Conservation (phyloP, 2,113 vertebrate genomes). For the Paraplagusia blochii region DNA sequence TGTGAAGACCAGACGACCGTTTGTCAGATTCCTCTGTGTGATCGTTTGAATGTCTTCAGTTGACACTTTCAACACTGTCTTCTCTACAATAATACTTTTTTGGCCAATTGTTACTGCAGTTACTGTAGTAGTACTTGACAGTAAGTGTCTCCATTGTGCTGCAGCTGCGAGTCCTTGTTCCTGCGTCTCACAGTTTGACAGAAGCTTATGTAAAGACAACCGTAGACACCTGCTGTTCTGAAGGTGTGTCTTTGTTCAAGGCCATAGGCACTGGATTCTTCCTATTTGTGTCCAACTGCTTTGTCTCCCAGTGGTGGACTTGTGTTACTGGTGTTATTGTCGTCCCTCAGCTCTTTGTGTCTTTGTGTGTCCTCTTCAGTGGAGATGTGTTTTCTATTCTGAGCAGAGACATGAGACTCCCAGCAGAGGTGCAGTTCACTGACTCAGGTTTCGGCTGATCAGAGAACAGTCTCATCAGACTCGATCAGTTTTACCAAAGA, state of each 20-base stretch:
- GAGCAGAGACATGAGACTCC: conserved; percentile 50
- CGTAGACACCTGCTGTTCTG: conserved; percentile 53
- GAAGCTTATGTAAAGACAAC: conserved; percentile 63
- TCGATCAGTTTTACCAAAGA: conserved; percentile 40
- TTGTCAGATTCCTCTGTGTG: background rate
- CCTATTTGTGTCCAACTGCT: conserved; percentile 41
- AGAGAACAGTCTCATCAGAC: conserved; percentile 47
- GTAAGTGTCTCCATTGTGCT: conserved; percentile 50
- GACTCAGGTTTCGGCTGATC: conserved; percentile 56
- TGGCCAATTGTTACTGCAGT: conserved; percentile 5
- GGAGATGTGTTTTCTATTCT: conserved; percentile 49
- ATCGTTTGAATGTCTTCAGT: no score
- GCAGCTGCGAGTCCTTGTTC: conserved; percentile 60
- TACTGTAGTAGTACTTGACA: conserved; percentile 23
- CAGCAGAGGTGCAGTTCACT: conserved; percentile 43
- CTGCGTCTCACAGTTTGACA: conserved; percentile 58
- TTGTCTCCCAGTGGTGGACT: conserved; percentile 49
- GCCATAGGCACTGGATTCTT: conserved; percentile 16
- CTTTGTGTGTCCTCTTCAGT: conserved; percentile 42
- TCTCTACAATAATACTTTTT: no score
- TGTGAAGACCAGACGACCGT: no score
- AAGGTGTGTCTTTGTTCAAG: conserved; percentile 5
- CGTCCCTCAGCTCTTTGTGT: background rate
- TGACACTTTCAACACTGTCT: no score
- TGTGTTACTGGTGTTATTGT: conserved; percentile 63